Evolutionary conservation across 2,113 vertebrate genomes (phyloP).

Genomic region (Elaphurus davidianus): DNA sequence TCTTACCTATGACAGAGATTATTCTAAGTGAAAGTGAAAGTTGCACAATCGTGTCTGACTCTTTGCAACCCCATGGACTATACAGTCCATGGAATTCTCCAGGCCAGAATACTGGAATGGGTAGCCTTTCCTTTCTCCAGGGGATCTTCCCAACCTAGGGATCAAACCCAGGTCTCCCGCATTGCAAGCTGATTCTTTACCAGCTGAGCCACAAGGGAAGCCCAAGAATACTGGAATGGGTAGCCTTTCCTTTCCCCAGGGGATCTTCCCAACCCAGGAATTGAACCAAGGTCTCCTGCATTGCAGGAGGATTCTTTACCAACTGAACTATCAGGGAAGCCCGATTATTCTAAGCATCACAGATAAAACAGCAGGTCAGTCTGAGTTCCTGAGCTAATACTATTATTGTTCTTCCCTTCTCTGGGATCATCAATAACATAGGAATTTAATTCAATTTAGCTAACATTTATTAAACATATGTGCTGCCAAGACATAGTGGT

Average conservation of each 20-base stretch:
- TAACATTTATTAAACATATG: not conserved
- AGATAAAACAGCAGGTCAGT: not conserved
- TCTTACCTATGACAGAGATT: not conserved
- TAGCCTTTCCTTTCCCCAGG: not conserved
- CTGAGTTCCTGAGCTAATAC: not conserved
- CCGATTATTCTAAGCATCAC: not conserved
- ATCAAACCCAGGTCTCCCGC: not conserved
- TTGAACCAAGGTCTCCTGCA: not conserved
- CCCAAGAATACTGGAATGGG: not conserved
- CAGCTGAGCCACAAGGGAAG: not conserved
- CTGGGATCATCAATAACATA: not conserved
- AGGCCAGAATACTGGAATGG: not conserved
- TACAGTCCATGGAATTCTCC: not conserved
- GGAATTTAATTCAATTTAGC: not conserved
- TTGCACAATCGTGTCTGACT: fast-evolving
- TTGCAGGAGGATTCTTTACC: not conserved
- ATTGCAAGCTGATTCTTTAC: not conserved
- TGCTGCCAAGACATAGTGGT: not conserved
- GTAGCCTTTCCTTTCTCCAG: not conserved
- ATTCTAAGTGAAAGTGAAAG: not conserved
- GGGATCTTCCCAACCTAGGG: not conserved
- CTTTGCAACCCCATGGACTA: fast-evolving
- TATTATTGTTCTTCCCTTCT: not conserved
- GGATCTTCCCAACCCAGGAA: not conserved
- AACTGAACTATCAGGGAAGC: not conserved